Evolutionary conservation across 2,113 vertebrate genomes (phyloP), one percentile per base, ranked within the genome.

Genomic region (Chaetura pelagica): DNA sequence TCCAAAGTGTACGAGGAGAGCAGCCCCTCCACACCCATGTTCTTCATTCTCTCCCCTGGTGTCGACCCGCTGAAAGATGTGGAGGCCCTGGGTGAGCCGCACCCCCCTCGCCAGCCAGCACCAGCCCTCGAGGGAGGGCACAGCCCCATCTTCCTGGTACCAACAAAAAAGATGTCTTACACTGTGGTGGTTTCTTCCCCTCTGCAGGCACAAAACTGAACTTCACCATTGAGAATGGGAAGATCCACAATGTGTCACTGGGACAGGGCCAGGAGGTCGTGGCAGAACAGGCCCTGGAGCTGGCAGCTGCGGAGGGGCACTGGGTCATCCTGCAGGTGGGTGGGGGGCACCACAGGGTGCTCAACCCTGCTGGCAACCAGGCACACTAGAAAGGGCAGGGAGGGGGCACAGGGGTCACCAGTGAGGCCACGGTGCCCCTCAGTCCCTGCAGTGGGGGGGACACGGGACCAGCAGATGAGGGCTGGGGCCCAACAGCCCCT

Each of bases 271-370:
- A 98, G 69, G 98, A 98, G 89, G 76, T 80, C 0, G 97, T 98
- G 80, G 98, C 98, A 0, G 98, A 98, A 90, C 49, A 34, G 0
- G 98, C 98, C 2, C 96, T 98, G 89, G 97, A 98, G 3, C 48
- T 96, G 89, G 98, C 98, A 0, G 98, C 98, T 0, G 40, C 21
- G 8, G 72, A 83, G 8, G 98, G 98, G 4, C 98, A 98, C 93
- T 98, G 98, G 98, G 98, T 98, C 93, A 98, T 98, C 44, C 97
- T 98, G 71, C 98, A 98, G 98, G 98, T 98, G 67, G 1, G 32
- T 20, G 23, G 7, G 24, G 32, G 46, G 6, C 62, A n/a, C 18
- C 4, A 3, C 0, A 5, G 54, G 27, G 17, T 5, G 7, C 32
- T 3, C 44, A 38, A 42, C 42, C n/a, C 68, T 15, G 14, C 49